These are phyloP conservation scores for Crotalus viridis DNA, from an alignment of 2,113 vertebrate genomes.

Conservation along the genomic window DNA sequence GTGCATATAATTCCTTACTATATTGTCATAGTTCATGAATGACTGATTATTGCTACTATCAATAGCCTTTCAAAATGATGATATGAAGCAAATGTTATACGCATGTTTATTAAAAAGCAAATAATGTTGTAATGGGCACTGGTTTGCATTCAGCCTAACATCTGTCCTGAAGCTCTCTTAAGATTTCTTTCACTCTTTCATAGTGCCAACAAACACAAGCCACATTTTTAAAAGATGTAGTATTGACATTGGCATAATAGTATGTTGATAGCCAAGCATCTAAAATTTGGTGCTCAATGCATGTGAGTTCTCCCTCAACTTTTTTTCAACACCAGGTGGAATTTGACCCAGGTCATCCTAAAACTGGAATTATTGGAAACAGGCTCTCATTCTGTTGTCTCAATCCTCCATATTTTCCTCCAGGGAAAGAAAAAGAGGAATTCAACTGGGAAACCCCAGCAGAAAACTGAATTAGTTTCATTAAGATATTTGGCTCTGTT, in stretches of 20 bases:
- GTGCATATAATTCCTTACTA: constrained; percentile 7
- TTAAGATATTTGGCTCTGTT: background rate
- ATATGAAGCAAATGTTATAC: constrained; percentile 4
- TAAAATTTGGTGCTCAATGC: background rate
- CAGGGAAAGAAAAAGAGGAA: background rate
- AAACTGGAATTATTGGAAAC: background rate
- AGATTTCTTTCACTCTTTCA: background rate
- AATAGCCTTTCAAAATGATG: constrained; percentile 2
- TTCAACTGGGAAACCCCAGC: background rate
- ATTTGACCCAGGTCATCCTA: background rate
- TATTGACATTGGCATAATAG: background rate
- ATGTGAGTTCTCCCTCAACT: background rate
- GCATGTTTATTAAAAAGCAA: constrained; percentile 10
- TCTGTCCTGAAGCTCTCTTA: background rate
- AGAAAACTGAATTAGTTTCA: background rate
- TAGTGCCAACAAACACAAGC: background rate
- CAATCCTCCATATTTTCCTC: too few relatives aligned
- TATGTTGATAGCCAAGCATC: background rate
- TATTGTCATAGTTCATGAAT: background rate
- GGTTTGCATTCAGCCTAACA: background rate
- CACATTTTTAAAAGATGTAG: background rate
- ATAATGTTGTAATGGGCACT: constrained; percentile 1
- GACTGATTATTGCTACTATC: constrained; percentile 9
- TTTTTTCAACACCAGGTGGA: background rate
- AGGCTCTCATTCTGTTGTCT: background rate